phyloP scores from a whole-genome alignment of 2,797 vertebrate species.

The Hafferia zeledoni region DNA sequence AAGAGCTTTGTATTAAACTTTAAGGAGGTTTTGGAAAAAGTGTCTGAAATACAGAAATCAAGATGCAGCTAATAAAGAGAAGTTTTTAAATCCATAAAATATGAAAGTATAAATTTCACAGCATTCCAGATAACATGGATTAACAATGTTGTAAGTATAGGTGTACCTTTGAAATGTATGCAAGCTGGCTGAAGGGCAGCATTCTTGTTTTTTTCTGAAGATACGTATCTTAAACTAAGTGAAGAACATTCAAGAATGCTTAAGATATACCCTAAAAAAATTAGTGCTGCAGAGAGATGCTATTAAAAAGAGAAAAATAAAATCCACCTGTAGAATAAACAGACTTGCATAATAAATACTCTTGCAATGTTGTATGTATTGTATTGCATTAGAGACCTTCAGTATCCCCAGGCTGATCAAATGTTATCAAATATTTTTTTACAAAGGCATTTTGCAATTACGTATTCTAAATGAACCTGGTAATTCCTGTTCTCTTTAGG shows the following conservation, averaged over 20 bases:
- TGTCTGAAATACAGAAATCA: not conserved
- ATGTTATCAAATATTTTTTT: not conserved
- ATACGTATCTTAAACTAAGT: not conserved
- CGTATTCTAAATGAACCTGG: not conserved
- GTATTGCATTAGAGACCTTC: not conserved
- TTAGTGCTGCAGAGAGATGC: not conserved
- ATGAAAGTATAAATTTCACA: not conserved
- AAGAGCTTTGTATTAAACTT: not conserved
- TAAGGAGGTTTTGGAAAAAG: not conserved
- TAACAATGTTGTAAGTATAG: not conserved
- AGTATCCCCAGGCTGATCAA: not conserved
- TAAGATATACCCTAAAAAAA: not conserved
- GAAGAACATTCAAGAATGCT: not conserved
- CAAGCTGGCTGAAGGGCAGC: not conserved
- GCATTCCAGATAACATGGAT: not conserved
- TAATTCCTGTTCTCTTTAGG: not conserved
- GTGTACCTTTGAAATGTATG: not conserved
- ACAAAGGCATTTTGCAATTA: not conserved
- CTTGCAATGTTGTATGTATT: not conserved
- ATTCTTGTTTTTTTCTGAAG: not conserved
- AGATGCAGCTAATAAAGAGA: not conserved
- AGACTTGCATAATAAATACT: not conserved
- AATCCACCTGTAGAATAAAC: not conserved
- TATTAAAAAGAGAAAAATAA: not conserved
- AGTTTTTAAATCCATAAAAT: not conserved